Conservation (phyloP, 2,888 invertebrate species). For the Idaea dimidiata region DNA sequence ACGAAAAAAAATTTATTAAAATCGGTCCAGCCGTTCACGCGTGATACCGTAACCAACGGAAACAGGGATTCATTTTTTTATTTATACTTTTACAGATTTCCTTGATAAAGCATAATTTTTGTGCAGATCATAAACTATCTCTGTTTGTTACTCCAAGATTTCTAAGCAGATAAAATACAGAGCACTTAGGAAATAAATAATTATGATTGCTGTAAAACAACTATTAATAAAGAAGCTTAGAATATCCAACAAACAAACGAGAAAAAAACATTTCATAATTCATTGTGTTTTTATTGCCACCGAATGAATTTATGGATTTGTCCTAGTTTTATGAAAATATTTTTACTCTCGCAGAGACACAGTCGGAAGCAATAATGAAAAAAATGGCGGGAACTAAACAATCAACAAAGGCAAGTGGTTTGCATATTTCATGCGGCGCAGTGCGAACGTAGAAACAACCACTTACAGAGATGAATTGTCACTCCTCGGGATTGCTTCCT, state of each 20-base stretch:
- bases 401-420: constrained; percentile 54
- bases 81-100: not conserved
- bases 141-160: not conserved
- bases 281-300: not conserved
- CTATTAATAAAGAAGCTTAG: not conserved
- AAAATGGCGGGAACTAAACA: constrained; percentile 39
- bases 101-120: not conserved
- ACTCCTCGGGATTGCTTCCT: constrained; percentile 61
- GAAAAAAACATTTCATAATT: not conserved
- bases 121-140: not conserved
- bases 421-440: constrained; percentile 60
- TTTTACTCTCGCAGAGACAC: not conserved
- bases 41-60: too few relatives aligned
- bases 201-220: not conserved
- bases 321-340: constrained; percentile 1
- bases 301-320: not conserved
- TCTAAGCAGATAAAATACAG: not conserved
- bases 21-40: too few relatives aligned
- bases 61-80: too few relatives aligned
- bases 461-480: constrained; percentile 71
- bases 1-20: too few relatives aligned
- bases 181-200: not conserved
- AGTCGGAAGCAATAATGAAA: constrained; percentile 5
- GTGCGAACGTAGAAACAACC: constrained; percentile 42
- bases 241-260: not conserved